Evolutionary conservation across 2,797 vertebrate genomes (phyloP), one percentile per base, ranked within the genome.

Genomic region (Cyprinella venusta): DNA sequence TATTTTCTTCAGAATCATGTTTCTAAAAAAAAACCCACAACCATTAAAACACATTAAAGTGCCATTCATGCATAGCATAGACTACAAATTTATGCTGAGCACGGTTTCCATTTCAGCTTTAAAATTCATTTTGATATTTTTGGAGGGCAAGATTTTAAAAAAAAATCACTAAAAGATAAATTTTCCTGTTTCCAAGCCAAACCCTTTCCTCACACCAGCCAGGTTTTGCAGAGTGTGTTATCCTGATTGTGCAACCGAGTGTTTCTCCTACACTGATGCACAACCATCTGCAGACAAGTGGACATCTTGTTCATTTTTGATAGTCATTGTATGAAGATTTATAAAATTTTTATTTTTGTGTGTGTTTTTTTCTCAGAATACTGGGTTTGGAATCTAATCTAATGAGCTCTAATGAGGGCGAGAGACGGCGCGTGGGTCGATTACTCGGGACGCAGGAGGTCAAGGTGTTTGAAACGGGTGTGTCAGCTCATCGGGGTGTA

Each of bases 401-500:
- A 33, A 30, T 30, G 71, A 56, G 5, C 50, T 56, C 5, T 63
- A 77, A 64, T 13, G 59, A 77, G 33, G 59, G 76, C 24, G 42
- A n/a, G 40, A 78, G 26, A 45, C 10, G 5, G 24, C 4, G 24
- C 4, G 56, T 38, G 69, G 54, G 69, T 74, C 79, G 69, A 64
- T 72, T 50, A n/a, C n/a, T 80, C 52, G 2, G 18, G 13, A 80
- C 36, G 16, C 78, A 16, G 78, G 65, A 56, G 78, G 42, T 72
- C 54, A 38, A 81, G 79, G 68, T 72, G 79, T 81, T 63, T 72
- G 56, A 72, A 81, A 72, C 40, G 64, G 79, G 68, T 81, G 54
- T 42, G 56, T 64, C 79, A 81, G 56, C 56, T 81, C 54, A 56
- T 81, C 30, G 3, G 38, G 38, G 38, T 15, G 54, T n/a, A 45